Evolutionary conservation across 2,797 vertebrate species (phyloP).

Genomic region (Mormyrus hasselquistii): DNA sequence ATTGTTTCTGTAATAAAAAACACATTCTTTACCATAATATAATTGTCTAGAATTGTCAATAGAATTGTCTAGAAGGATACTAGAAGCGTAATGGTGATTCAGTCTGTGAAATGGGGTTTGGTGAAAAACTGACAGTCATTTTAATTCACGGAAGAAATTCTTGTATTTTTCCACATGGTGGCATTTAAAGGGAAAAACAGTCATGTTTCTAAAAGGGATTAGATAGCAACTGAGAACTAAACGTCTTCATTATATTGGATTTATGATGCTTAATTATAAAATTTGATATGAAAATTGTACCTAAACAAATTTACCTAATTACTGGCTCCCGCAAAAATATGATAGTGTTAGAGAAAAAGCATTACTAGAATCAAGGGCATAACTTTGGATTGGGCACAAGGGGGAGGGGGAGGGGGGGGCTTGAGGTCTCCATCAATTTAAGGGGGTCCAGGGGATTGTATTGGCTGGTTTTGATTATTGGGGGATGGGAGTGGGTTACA

Average conservation of each 20-base stretch:
- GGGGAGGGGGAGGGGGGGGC: background rate
- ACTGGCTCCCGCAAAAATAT: background rate
- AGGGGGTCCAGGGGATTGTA: background rate
- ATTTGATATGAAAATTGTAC: background rate
- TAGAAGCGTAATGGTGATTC: background rate
- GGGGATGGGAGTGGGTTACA: background rate
- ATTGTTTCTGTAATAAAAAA: conserved; percentile 12
- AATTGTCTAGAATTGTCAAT: background rate
- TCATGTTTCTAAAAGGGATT: background rate
- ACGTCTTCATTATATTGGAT: background rate
- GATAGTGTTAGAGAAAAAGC: background rate
- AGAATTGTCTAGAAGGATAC: background rate
- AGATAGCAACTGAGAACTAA: background rate
- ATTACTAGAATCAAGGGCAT: background rate
- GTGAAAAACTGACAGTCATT: background rate
- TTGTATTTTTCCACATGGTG: background rate
- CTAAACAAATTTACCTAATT: background rate
- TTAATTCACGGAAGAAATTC: background rate
- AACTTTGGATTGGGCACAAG: background rate
- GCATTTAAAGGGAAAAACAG: background rate
- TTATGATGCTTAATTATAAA: background rate
- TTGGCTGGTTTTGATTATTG: background rate
- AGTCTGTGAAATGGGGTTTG: background rate
- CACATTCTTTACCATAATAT: background rate
- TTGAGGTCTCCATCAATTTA: background rate